Conservation (phyloP, 1,140 invertebrate species). For the Gryllus bimaculatus region DNA sequence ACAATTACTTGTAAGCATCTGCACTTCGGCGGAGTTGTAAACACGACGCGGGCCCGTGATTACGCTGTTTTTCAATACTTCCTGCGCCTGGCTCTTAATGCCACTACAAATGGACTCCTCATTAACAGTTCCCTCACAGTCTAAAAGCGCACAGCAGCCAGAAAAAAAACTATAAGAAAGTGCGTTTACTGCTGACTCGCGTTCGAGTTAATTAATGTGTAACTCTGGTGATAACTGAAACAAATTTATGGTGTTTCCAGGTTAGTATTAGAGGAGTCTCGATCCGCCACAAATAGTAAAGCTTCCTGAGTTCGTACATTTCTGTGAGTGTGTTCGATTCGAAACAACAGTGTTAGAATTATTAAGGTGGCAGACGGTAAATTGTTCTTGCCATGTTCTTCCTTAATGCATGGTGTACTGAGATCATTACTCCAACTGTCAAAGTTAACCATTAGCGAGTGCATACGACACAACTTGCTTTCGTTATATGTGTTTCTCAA, state of each 20-base stretch:
- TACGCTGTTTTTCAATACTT: conserved; percentile 1
- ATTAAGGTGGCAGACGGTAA: background rate
- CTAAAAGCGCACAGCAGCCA: no score
- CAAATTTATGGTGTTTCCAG: background rate
- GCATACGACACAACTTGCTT: no score
- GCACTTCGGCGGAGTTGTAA: background rate
- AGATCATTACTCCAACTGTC: no score
- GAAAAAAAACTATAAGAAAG: background rate
- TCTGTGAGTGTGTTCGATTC: background rate
- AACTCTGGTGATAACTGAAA: background rate
- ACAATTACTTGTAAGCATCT: background rate
- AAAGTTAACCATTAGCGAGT: no score
- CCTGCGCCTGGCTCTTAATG: background rate
- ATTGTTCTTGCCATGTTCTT: background rate
- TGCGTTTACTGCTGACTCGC: background rate
- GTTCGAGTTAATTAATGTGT: background rate
- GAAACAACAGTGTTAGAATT: background rate
- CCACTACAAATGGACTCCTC: background rate
- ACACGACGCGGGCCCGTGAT: background rate
- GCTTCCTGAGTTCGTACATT: background rate
- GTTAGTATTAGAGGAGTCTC: background rate
- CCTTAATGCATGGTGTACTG: no score
- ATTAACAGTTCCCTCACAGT: background rate
- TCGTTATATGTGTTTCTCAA: no score
- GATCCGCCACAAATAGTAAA: background rate